Percentiles rank a stretch among this genome's conserved stretches.
phyloP scores from a whole-genome alignment of 2,888 invertebrate species.

The Eilema caniola region DNA sequence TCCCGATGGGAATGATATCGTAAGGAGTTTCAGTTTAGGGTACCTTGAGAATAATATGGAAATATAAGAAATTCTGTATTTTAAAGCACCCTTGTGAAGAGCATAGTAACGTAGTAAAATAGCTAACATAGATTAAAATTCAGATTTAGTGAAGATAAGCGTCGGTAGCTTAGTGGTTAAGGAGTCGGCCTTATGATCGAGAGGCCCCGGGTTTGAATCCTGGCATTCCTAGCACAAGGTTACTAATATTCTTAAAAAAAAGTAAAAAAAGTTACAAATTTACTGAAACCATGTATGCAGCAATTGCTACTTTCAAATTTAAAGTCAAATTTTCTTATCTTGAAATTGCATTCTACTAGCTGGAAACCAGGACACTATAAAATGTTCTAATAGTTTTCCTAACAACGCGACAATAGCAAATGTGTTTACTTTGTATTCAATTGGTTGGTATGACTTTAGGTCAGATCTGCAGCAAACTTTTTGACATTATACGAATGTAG shows the following conservation, averaged over 20 bases:
- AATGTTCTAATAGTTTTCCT: background rate
- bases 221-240: too few relatives aligned
- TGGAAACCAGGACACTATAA: background rate
- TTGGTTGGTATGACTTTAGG: background rate
- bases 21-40: too few relatives aligned
- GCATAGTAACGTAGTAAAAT: background rate
- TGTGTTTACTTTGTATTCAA: background rate
- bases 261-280: too few relatives aligned
- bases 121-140: too few relatives aligned
- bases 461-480: background rate
- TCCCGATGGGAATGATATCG: too few relatives aligned
- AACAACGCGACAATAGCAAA: background rate
- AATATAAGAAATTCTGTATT: background rate
- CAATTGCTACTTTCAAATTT: background rate
- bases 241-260: too few relatives aligned
- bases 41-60: too few relatives aligned
- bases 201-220: too few relatives aligned
- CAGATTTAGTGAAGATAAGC: too few relatives aligned
- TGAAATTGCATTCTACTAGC: background rate
- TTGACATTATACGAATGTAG: background rate
- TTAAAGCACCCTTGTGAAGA: background rate
- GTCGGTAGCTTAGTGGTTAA: too few relatives aligned
- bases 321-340: background rate
- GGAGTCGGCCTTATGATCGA: too few relatives aligned
- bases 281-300: too few relatives aligned